These are phyloP conservation scores for Tarsius wallacei DNA, from an alignment of 2,797 vertebrate genomes.

Conservation along the genomic window DNA sequence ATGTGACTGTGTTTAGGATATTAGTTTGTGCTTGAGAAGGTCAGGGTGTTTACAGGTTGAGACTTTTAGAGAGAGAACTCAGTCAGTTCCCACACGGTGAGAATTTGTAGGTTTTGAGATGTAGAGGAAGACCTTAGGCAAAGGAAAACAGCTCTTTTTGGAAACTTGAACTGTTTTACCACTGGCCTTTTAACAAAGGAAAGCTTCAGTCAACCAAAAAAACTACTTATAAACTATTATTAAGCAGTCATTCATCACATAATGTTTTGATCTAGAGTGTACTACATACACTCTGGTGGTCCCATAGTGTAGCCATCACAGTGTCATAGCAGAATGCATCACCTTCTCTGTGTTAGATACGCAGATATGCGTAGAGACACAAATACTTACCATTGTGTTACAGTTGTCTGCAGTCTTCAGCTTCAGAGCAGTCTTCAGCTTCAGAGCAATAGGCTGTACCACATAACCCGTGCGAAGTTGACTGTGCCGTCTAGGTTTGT, in stretches of 20 bases:
- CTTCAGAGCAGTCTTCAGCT: too few relatives aligned
- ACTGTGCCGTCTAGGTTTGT: too few relatives aligned
- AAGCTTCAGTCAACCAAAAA: neutral
- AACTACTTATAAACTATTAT: neutral
- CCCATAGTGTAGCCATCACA: neutral
- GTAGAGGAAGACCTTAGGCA: neutral
- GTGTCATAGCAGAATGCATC: neutral
- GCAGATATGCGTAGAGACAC: too few relatives aligned
- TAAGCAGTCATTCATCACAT: neutral
- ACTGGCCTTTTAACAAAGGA: neutral
- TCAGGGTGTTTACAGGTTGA: neutral
- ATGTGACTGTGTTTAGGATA: neutral
- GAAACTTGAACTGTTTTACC: neutral
- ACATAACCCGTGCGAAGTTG: too few relatives aligned
- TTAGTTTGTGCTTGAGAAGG: neutral
- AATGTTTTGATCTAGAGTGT: neutral
- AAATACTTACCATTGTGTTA: too few relatives aligned
- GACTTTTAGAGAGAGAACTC: neutral
- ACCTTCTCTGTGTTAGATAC: too few relatives aligned
- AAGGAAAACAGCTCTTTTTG: neutral
- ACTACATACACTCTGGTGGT: neutral
- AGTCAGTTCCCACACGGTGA: neutral
- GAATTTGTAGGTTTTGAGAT: neutral
- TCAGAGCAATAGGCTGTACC: too few relatives aligned
- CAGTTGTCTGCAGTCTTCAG: too few relatives aligned